Base-by-base conservation (phyloP, 1,140 invertebrate genomes). In the Paramacrobiotus metropolitanus region DNA sequence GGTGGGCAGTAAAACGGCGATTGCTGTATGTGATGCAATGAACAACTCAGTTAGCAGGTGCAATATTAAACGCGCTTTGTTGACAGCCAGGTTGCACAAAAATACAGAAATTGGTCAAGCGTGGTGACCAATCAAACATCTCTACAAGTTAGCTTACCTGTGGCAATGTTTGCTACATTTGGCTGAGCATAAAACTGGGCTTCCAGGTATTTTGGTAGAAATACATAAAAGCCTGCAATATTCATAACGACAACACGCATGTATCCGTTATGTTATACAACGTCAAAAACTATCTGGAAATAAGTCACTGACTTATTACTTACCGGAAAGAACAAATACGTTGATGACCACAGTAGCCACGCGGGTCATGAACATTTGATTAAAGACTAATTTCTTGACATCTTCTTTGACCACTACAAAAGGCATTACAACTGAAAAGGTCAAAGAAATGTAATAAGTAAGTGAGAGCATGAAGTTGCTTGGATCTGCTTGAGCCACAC, bases 131-230 rank as follows among this genome's bases (percentile, higher is more conserved):
- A n/a, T n/a, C n/a, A n/a, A n/a, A n/a, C n/a, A n/a, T n/a, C n/a
- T n/a, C n/a, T n/a, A n/a, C n/a, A n/a, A n/a, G n/a, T n/a, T n/a
- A 24, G 63, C 66, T 73, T 71, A 83, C 82, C 88, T 55, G 88
- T 92, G 68, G 91, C 92, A 1, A 93, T 81, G 68, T 87, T 91
- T 2, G 90, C 89, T 74, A 91, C 82, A 66, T 87, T 89, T 72
- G 91, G 93, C 21, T 85, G 85, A 2, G 92, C 76, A 64, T 84
- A 87, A 74, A 93, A 94, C 72, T 94, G 89, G 0, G 88, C 92
- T 73, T 94, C 90, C 48, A 94, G 76, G 70, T 93, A 94, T 73
- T 93, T 94, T 18, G 89, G 88, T 61, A 93, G 76, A 72, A 93
- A 93, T 1, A 93, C 86, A 4, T 93, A 84, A 72, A 93, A 93